Evolutionary conservation across 2,888 invertebrate species (phyloP), one percentile per base, ranked within the genome.

Genomic region (Molanna angustata): DNA sequence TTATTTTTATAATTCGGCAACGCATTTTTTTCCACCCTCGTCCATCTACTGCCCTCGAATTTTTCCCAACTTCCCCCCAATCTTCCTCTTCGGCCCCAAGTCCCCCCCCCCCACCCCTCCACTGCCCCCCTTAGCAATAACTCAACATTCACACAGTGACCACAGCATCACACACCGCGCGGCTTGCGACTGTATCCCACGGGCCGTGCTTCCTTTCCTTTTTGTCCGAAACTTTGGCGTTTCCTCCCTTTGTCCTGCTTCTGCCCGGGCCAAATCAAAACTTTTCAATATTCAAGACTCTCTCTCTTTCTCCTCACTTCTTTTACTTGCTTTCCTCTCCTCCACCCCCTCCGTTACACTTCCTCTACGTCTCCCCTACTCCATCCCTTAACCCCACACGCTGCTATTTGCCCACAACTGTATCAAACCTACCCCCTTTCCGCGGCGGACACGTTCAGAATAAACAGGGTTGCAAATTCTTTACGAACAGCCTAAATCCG

Each of bases 251-350:
- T 58, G 58, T 58, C 43, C 53, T 32, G 41, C 41, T 22, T 18
- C 48, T 21, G 18, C 39, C 49, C 46, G 35, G 52, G 54, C 50
- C 43, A 50, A 58, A 53, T 53, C 52, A 58, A 50, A 58, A 58
- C 58, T 58, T 58, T 58, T 58, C 58, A 56, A 58, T 58, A 58
- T 56, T 58, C 58, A 52, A 47, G 46, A 52, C 52, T 52, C 21
- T 41, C 41, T 17, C 37, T 37, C 37, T 37, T 37, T 16, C 33
- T 33, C 4, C 19, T 44, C n/a, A n/a, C n/a, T n/a, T n/a, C n/a
- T n/a, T n/a, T n/a, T n/a, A n/a, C n/a, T n/a, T n/a, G n/a, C n/a
- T n/a, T n/a, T n/a, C n/a, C n/a, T n/a, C n/a, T n/a, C n/a, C n/a
- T n/a, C n/a, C n/a, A n/a, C n/a, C n/a, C n/a, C n/a, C n/a, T n/a